Percentiles rank a stretch among this genome's conserved stretches.
phyloP scores from a whole-genome alignment of 2,113 vertebrate genomes.

The Melanerpes aurifrons region DNA sequence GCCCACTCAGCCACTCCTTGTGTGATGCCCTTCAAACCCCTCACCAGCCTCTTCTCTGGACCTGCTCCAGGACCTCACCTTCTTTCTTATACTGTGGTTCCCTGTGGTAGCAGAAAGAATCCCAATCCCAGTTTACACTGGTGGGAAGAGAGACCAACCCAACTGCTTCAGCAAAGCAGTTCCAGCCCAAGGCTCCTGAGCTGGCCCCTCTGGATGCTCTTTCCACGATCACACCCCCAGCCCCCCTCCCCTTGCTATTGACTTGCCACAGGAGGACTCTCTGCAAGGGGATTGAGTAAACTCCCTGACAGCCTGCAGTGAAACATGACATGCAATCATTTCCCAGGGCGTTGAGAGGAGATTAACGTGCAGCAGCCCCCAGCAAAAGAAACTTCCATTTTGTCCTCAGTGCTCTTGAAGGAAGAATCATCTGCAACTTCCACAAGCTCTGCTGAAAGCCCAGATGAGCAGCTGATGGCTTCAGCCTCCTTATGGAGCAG shows the following conservation, averaged over 20 bases:
- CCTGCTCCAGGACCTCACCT: no score
- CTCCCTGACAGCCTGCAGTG: not conserved
- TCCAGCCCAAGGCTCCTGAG: not conserved
- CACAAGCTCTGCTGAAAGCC: not conserved
- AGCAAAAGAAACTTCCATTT: not conserved
- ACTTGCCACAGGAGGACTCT: not conserved
- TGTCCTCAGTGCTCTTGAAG: constrained; percentile 53
- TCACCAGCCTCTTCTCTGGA: no score
- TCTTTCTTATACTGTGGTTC: not conserved
- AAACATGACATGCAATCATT: constrained; percentile 14
- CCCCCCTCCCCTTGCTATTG: not conserved
- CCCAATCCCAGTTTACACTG: no score
- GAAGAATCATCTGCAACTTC: not conserved
- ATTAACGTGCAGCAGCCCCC: constrained; percentile 6
- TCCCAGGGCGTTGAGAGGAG: not conserved
- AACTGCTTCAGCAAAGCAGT: not conserved
- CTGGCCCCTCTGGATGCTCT: not conserved
- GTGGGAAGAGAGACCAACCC: not conserved
- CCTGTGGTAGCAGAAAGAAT: not conserved
- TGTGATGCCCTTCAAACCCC: no score
- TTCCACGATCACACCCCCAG: not conserved
- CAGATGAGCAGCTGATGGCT: not conserved
- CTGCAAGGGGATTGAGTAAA: not conserved
- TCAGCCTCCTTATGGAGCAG: not conserved
- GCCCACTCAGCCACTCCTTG: no score